Percentiles rank a stretch among this genome's conserved stretches.
Conservation (phyloP, 2,888 invertebrate genomes). For the Drosophila meridiana region DNA sequence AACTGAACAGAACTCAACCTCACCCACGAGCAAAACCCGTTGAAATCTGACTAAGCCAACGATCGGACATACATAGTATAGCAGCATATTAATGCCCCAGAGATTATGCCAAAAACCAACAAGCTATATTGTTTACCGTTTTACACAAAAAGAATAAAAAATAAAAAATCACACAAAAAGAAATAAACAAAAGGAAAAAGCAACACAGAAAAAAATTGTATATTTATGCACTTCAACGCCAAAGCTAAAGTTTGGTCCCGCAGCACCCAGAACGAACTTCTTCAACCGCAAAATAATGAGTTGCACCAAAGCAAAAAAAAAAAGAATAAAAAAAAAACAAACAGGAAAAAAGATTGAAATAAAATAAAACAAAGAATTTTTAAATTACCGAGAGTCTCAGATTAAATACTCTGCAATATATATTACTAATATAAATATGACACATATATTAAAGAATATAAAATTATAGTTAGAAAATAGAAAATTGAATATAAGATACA, state of each 20-base stretch:
- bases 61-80: conserved; percentile 39
- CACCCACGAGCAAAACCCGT: conserved; percentile 53
- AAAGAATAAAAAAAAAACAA: conserved; percentile 22
- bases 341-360: conserved; percentile 18
- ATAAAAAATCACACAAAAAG: conserved; percentile 5
- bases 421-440: neutral
- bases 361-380: conserved; percentile 11
- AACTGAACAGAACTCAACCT: conserved; percentile 22
- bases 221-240: conserved; percentile 76
- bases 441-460: neutral
- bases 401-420: conserved; percentile 1
- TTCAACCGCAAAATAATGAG: conserved; percentile 78
- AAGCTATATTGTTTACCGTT: conserved; percentile 21
- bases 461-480: neutral
- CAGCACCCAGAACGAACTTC: conserved; percentile 52
- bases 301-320: conserved; percentile 55
- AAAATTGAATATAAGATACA: neutral
- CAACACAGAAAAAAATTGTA: conserved; percentile 26
- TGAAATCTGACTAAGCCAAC: conserved; percentile 61
- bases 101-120: conserved; percentile 58
- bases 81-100: conserved; percentile 57
- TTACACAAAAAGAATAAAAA: conserved; percentile 21
- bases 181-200: conserved; percentile 24
- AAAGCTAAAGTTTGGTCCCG: conserved; percentile 52
- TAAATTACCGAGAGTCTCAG: neutral